Evolutionary conservation across 2,797 vertebrate species (phyloP).

Genomic region (Etheostoma perlongum): DNA sequence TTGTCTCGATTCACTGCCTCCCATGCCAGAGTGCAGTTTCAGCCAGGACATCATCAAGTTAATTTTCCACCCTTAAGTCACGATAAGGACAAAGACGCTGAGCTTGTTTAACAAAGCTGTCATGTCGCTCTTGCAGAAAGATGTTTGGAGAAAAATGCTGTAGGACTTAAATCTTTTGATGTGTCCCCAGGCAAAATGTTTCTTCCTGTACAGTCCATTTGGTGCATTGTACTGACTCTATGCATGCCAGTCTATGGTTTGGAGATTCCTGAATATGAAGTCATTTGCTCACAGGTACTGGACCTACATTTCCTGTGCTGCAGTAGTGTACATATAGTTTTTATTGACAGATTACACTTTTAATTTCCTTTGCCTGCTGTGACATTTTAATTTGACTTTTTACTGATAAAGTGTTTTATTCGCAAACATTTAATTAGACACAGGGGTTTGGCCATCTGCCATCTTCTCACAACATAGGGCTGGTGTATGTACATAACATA

Average conservation of each 20-base stretch:
- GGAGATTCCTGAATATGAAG: conserved; percentile 40
- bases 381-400: conserved; percentile 50
- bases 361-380: conserved; percentile 52
- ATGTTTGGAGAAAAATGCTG: conserved; percentile 4
- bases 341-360: conserved; percentile 34
- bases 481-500: not conserved
- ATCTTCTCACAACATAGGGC: not conserved
- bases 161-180: conserved; percentile 11
- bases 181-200: conserved; percentile 59
- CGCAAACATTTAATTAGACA: conserved; percentile 37
- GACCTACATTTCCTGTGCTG: conserved; percentile 8
- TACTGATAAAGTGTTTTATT: conserved; percentile 5
- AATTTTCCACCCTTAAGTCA: conserved; percentile 9
- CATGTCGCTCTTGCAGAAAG: not conserved
- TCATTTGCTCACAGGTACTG: conserved; percentile 71
- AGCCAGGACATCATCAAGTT: not conserved
- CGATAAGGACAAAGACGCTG: conserved; percentile 13
- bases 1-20: not conserved
- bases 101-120: conserved; percentile 28
- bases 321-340: not conserved
- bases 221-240: conserved; percentile 47
- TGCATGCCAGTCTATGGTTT: conserved; percentile 21
- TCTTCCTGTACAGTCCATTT: conserved; percentile 25
- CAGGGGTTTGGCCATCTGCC: conserved; percentile 4
- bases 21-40: not conserved